Evolutionary conservation across 1,140 invertebrate genomes (phyloP).

Genomic region (Pomacea maculata): DNA sequence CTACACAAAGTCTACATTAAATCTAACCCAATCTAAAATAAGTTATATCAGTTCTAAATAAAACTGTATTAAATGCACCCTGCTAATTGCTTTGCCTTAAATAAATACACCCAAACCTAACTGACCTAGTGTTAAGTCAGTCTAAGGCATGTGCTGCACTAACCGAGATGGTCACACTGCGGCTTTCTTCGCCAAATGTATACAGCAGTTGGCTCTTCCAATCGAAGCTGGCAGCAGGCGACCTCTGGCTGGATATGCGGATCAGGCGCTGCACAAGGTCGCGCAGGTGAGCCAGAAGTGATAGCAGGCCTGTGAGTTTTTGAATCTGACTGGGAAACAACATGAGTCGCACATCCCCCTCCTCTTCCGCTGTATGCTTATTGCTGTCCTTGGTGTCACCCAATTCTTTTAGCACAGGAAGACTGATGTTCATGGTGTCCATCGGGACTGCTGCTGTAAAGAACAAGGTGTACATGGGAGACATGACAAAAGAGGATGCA

Average conservation of each 20-base stretch:
- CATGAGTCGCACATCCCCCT: constrained; percentile 48
- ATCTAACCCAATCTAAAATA: too few relatives aligned
- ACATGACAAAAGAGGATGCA: too few relatives aligned
- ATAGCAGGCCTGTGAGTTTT: constrained; percentile 54
- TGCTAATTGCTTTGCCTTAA: neutral
- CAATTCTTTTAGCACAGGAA: constrained; percentile 33
- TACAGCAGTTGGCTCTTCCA: constrained; percentile 58
- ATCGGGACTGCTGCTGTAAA: constrained; percentile 33
- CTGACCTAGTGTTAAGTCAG: neutral
- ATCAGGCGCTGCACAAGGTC: constrained; percentile 54
- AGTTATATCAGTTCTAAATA: too few relatives aligned
- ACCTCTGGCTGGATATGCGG: constrained; percentile 29
- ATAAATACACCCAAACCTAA: neutral
- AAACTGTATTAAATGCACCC: too few relatives aligned
- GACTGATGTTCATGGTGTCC: constrained; percentile 57
- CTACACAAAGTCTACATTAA: too few relatives aligned
- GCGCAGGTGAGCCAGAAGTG: constrained; percentile 54
- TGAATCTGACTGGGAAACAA: constrained; percentile 62
- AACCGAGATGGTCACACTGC: constrained; percentile 50
- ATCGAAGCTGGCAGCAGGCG: constrained; percentile 42
- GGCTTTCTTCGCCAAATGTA: constrained; percentile 46
- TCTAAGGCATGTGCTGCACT: constrained; percentile 10
- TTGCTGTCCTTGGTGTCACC: constrained; percentile 28
- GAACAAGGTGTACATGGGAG: too few relatives aligned
- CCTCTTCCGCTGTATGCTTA: constrained; percentile 18